Percentiles rank a stretch among this genome's conserved stretches.
Conservation (phyloP, 2,888 invertebrate genomes). For the Drosophila ezoana region DNA sequence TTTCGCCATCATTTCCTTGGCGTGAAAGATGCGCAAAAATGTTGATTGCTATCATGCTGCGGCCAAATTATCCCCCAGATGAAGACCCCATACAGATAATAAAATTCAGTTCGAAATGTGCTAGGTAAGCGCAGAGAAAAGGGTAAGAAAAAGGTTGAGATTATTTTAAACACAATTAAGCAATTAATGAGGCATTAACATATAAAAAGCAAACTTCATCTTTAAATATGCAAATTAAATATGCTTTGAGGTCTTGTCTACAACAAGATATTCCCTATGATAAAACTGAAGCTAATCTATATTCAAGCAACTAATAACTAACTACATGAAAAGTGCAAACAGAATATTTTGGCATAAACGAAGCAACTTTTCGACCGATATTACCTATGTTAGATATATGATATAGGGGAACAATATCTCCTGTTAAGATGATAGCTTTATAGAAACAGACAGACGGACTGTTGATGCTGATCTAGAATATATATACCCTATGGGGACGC, state of each 20-base stretch:
- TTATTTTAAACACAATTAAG: constrained; percentile 49
- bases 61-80: constrained; percentile 35
- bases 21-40: constrained; percentile 25
- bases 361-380: too few species aligned
- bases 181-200: constrained; percentile 34
- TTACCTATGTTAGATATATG: too few species aligned
- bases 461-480: too few species aligned
- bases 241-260: not conserved
- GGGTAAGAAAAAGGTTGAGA: not conserved
- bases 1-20: constrained; percentile 40
- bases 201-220: constrained; percentile 20
- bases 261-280: too few species aligned
- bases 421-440: too few species aligned
- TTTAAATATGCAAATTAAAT: constrained; percentile 10
- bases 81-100: constrained; percentile 38
- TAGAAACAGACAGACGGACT: too few species aligned
- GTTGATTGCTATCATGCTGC: constrained; percentile 40
- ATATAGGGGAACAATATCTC: too few species aligned
- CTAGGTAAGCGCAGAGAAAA: constrained; percentile 24
- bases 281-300: too few species aligned
- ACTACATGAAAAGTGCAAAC: too few species aligned
- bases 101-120: constrained; percentile 18
- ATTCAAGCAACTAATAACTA: too few species aligned
- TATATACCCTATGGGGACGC: too few species aligned
- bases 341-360: too few species aligned